Percentiles rank a stretch among this genome's conserved stretches.
Conservation (phyloP, 2,113 vertebrate genomes). For the Mobula birostris region DNA sequence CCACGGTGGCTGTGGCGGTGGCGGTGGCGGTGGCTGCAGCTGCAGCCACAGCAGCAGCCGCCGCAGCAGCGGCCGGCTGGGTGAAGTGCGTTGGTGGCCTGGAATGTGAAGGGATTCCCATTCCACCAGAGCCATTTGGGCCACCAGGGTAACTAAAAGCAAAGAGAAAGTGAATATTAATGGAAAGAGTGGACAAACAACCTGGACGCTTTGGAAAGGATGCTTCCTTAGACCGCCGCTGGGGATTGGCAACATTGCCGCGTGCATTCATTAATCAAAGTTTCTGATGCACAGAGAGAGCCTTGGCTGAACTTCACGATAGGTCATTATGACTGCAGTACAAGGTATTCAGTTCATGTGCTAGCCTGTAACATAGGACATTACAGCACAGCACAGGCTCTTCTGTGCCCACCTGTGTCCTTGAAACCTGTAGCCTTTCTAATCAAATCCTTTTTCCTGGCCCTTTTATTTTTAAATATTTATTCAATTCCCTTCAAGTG, state of each 20-base stretch:
- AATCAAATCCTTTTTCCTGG: neutral
- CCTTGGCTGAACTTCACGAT: neutral
- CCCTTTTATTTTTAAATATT: neutral
- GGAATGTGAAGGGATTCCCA: constrained; percentile 66
- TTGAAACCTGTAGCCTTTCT: neutral
- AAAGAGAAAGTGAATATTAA: neutral
- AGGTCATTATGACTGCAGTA: neutral
- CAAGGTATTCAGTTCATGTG: neutral
- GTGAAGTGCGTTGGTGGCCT: constrained; percentile 75
- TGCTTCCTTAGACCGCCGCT: neutral
- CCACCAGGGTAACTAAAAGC: constrained; percentile 66
- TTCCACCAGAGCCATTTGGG: constrained; percentile 57
- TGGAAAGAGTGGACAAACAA: neutral
- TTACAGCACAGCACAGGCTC: too few species aligned
- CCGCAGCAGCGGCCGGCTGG: constrained; percentile 71
- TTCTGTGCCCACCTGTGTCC: too few species aligned
- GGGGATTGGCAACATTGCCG: neutral
- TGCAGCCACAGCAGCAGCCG: constrained; percentile 77
- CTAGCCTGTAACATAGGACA: neutral
- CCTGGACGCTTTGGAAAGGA: neutral
- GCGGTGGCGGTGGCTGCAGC: constrained; percentile 86
- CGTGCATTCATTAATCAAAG: neutral
- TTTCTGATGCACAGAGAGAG: neutral
- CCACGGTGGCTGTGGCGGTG: constrained; percentile 84
- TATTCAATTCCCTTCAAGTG: neutral